Evolutionary conservation across 2,797 vertebrate genomes (phyloP), one percentile per base, ranked within the genome.

Genomic region (Poecile montanus): DNA sequence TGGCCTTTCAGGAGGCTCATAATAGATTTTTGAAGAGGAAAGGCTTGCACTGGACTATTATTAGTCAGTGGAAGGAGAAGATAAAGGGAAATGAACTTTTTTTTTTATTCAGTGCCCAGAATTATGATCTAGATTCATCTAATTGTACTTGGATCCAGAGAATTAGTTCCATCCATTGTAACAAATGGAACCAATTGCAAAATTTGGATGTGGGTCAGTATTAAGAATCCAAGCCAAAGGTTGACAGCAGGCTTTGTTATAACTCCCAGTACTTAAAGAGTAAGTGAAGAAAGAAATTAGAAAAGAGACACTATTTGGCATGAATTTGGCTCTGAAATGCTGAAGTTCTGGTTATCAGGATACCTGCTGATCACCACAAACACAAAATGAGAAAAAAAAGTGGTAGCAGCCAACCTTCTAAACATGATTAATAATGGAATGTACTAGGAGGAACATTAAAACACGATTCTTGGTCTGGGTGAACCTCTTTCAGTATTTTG

Each of bases 151-250:
- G 66, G 67, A 95, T 62, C 45, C 75, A 80, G 67, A 60, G 10
- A 91, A 90, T 89, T 93, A 94, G 53, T 91, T 89, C 74, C 88
- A 95, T 57, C 53, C 88, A 61, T 54, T 74, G n/a, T 60, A 90
- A 88, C 51, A 96, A 95, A 68, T 53, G 40, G 70, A 95, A 94
- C 78, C 81, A 94, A 94, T 73, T 93, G 89, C 79, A 95, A 85
- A 90, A 82, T 90, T 45, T 92, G 94, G 85, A 89, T 60, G 32
- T 36, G 27, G 76, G 65, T 92, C 80, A 88, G 48, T 67, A 80
- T 74, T 93, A 34, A 36, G 54, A 93, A 86, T 66, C 38, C 29
- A 84, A 25, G 71, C 34, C 60, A 96, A 63, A 23, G 63, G 57
- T 16, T 79, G 68, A 91, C 21, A 27, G 62, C 16, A 85, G 42